These are phyloP conservation scores for Lordiphosa fenestrarum DNA, from an alignment of 2,888 invertebrate species.

Conservation along the genomic window DNA sequence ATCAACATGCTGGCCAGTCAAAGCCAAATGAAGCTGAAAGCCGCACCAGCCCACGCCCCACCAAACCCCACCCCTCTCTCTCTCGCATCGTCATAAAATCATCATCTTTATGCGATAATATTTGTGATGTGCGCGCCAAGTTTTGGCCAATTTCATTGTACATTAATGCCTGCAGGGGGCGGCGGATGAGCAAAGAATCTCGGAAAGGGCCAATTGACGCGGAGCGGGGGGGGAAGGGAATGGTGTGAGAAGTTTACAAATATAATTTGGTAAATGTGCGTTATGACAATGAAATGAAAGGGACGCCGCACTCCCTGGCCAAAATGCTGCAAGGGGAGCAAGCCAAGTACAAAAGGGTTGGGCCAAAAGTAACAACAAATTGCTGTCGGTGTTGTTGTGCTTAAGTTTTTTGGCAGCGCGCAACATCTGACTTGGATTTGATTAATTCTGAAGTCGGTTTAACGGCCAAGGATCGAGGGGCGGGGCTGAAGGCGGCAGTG, in stretches of 20 bases:
- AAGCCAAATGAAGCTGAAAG: conserved; percentile 33
- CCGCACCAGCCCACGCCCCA: conserved; percentile 9
- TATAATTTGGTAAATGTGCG: conserved; percentile 72
- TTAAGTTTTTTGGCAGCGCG: conserved; percentile 70
- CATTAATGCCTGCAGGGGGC: conserved; percentile 53
- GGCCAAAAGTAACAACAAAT: conserved; percentile 62
- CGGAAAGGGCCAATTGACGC: not conserved
- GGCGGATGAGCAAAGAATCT: conserved; percentile 2
- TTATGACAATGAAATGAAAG: conserved; percentile 65
- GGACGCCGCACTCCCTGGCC: conserved; percentile 51
- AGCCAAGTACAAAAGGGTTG: conserved; percentile 26
- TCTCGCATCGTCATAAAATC: conserved; percentile 62
- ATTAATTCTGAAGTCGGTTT: conserved; percentile 73
- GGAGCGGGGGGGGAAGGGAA: not conserved
- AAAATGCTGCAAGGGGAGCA: conserved; percentile 20
- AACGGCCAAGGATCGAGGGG: conserved; percentile 50
- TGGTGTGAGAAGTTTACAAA: conserved; percentile 60
- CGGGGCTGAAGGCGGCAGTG: not conserved
- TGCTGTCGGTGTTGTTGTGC: conserved; percentile 53
- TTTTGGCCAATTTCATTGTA: conserved; percentile 66
- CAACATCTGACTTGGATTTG: conserved; percentile 72
- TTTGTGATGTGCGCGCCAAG: conserved; percentile 69
- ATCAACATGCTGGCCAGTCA: conserved; percentile 54
- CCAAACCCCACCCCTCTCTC: not conserved
- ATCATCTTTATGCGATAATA: conserved; percentile 72